A percentile compares a stretch with the other conserved stretches of the same genome.
Conservation (phyloP, 2,797 vertebrate species). For the Novumbra hubbsi region DNA sequence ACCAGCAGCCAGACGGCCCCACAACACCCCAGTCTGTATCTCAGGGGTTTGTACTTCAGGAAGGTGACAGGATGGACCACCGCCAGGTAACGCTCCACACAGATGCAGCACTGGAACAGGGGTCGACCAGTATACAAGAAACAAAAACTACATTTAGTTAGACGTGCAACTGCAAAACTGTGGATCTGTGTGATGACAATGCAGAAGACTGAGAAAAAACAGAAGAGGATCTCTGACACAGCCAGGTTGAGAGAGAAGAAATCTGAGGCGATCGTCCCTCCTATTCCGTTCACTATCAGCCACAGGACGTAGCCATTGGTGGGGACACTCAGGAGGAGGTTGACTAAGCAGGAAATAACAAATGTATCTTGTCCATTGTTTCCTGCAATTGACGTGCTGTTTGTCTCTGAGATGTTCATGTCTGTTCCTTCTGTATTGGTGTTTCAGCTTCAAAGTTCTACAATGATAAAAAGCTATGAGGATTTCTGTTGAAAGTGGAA, state of each 20-base stretch:
- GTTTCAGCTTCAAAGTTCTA: too few species aligned
- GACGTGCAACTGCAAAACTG: too few species aligned
- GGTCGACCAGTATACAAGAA: constrained; percentile 5
- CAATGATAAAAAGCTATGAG: too few species aligned
- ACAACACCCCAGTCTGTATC: not conserved
- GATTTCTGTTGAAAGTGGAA: too few species aligned
- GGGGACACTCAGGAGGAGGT: not conserved
- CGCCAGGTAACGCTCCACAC: constrained; percentile 30
- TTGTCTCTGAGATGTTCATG: too few species aligned
- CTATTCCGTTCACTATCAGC: too few species aligned
- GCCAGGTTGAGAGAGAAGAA: too few species aligned
- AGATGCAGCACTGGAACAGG: constrained; percentile 25
- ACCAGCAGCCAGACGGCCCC: not conserved
- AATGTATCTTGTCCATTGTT: too few species aligned
- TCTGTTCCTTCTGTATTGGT: too few species aligned
- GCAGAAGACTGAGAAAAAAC: not conserved
- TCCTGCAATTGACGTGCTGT: too few species aligned
- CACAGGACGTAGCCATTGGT: not conserved
- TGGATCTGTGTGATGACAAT: too few species aligned
- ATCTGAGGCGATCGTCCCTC: too few species aligned
- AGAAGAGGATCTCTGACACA: not conserved
- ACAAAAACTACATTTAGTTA: not conserved
- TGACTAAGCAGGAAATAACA: not conserved
- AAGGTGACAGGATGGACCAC: constrained; percentile 23
- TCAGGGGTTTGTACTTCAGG: constrained; percentile 34